Percentiles rank a stretch among this genome's conserved stretches.
These are phyloP conservation scores for Pelosia muscerda DNA, from an alignment of 2,888 invertebrate species.

Conservation along the genomic window DNA sequence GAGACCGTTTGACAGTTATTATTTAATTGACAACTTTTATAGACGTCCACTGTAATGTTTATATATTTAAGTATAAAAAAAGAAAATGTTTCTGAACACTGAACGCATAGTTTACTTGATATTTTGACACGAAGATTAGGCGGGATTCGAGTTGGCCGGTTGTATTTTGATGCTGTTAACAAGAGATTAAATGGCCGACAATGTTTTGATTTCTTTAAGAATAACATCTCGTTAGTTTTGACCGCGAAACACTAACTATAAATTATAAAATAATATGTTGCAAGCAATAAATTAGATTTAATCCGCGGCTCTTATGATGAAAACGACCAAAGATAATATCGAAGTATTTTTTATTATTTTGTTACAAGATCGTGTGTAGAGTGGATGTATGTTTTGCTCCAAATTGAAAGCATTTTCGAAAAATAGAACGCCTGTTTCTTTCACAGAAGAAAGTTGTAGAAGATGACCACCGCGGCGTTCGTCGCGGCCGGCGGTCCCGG, in stretches of 20 bases:
- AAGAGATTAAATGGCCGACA: conserved; percentile 61
- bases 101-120: conserved; percentile 46
- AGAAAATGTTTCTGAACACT: conserved; percentile 38
- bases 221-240: conserved; percentile 58
- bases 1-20: background rate
- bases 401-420: conserved; percentile 15
- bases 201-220: conserved; percentile 66
- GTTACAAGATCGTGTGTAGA: background rate
- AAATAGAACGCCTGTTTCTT: conserved; percentile 22
- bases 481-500: conserved; percentile 80
- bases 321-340: conserved; percentile 13
- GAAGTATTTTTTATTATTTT: background rate
- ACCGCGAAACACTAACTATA: conserved; percentile 31
- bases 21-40: conserved; percentile 5
- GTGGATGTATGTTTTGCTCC: background rate
- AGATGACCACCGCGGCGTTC: conserved; percentile 73
- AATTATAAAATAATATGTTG: conserved; percentile 35
- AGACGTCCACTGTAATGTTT: background rate
- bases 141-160: conserved; percentile 39
- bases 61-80: conserved; percentile 11
- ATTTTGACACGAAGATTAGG: conserved; percentile 60
- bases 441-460: conserved; percentile 29
- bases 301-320: conserved; percentile 11
- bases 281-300: conserved; percentile 25
- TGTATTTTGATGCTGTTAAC: conserved; percentile 57